These are phyloP conservation scores for Chiridota heheva DNA, from an alignment of 35 echinoderm and acorn worm species.

Conservation along the genomic window DNA sequence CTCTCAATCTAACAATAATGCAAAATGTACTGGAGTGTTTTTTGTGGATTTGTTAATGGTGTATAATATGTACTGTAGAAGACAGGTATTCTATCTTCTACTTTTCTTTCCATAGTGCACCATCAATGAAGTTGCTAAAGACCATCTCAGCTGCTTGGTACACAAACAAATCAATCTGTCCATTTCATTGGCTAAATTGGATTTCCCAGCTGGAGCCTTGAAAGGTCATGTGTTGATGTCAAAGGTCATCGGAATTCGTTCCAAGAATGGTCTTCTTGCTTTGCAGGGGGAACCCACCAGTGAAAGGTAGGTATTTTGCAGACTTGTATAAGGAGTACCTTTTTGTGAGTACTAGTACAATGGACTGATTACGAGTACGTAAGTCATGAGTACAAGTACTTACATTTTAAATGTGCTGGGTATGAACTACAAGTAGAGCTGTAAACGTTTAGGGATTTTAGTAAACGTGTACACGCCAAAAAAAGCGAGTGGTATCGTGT, in stretches of 20 bases:
- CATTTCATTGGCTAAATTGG: constrained; percentile 14
- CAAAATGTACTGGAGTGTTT: not conserved
- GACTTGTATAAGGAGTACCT: too few species aligned
- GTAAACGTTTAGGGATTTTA: too few species aligned
- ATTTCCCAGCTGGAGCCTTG: not conserved
- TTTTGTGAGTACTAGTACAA: too few species aligned
- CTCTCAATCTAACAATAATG: not conserved
- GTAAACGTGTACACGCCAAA: too few species aligned
- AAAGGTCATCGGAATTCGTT: constrained; percentile 1
- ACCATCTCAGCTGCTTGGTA: constrained; percentile 73
- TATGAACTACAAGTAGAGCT: too few species aligned
- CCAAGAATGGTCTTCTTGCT: constrained; percentile 34
- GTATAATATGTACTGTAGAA: not conserved
- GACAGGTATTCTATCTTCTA: not conserved
- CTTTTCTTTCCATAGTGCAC: constrained; percentile 43
- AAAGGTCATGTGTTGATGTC: constrained; percentile 27
- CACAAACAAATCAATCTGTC: constrained; percentile 70
- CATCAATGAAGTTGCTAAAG: constrained; percentile 49
- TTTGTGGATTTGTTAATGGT: not conserved
- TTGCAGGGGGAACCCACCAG: constrained; percentile 24
- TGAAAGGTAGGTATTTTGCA: not conserved
- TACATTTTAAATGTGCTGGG: too few species aligned
- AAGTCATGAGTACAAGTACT: too few species aligned
- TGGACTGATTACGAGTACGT: too few species aligned
- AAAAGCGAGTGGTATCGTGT: too few species aligned